Evolutionary conservation across 2,113 vertebrate species (phyloP), one percentile per base, ranked within the genome.

Genomic region (Anseranas semipalmata): DNA sequence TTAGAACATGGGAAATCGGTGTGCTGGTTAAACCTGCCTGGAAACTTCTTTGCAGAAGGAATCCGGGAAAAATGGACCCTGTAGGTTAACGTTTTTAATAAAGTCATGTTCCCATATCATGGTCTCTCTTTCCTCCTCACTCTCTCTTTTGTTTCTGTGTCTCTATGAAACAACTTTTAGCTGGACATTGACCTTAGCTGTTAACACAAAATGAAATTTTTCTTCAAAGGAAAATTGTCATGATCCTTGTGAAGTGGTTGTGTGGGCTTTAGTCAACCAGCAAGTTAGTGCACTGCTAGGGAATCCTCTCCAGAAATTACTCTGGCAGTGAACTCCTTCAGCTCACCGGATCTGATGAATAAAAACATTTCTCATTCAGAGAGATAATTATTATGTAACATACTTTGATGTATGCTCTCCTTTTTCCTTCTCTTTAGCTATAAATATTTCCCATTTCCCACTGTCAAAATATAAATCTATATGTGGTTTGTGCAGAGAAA

Each of bases 401-500:
- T 58, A 52, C 33, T 75, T 87, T 9, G 11, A 48, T 50, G 60
- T 2, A 0, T 48, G 22, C 56, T 67, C 35, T 86, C 37, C 28
- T 81, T 85, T 91, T 82, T 15, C 50, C 6, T 81, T 89, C 43
- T 60, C 32, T 87, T 91, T 84, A 87, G 16, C 77, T 89, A 68
- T 81, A 92, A 89, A 90, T 91, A 80, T 92, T 87, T 96, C 65
- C 30, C 16, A 56, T 48, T 93, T 87, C 53, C 52, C 16, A 55
- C 74, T 89, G 77, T 92, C 77, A 87, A 75, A 87, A 91, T 68
- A 56, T 11, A 87, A 81, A 76, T 65, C 85, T 93, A 2, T 84
- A 73, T 72, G 48, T 65, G 45, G 20, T 73, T 90, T 84, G 41
- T 58, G 25, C 52, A 92, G 52, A 52, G 77, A 62, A 93, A 88